Percentiles rank a stretch among this genome's conserved stretches.
Evolutionary conservation across 2,113 vertebrate genomes (phyloP).

Genomic region (Rhinoptilus africanus): DNA sequence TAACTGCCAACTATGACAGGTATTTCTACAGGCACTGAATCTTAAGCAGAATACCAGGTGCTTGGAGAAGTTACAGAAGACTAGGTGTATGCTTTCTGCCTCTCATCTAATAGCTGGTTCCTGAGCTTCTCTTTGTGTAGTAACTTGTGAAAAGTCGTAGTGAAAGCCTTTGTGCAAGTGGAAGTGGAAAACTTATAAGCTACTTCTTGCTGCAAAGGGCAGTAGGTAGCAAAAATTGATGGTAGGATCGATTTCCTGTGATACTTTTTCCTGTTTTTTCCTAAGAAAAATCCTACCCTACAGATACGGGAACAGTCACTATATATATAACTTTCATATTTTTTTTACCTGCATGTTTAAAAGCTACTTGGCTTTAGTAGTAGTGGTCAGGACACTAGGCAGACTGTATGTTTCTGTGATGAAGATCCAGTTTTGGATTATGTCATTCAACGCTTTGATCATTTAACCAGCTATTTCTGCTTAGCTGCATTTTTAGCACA

Average conservation of each 20-base stretch:
- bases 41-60: conserved; percentile 22
- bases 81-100: background rate
- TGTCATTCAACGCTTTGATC: background rate
- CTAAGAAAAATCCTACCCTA: background rate
- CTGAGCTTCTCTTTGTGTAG: background rate
- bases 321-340: background rate
- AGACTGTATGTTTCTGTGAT: background rate
- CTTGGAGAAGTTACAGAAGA: background rate
- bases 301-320: background rate
- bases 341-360: background rate
- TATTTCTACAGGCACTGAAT: conserved; percentile 25
- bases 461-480: background rate
- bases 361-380: background rate
- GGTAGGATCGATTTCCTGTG: background rate
- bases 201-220: background rate
- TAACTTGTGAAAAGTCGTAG: background rate
- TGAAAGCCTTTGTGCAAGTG: background rate
- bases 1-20: conserved; percentile 33
- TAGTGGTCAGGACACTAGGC: background rate
- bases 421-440: background rate
- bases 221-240: background rate
- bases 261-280: background rate
- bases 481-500: background rate
- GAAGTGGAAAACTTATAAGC: background rate
- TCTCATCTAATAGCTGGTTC: background rate